Conservation (phyloP, 1,140 invertebrate species). For the Meloidogyne hapla region DNA sequence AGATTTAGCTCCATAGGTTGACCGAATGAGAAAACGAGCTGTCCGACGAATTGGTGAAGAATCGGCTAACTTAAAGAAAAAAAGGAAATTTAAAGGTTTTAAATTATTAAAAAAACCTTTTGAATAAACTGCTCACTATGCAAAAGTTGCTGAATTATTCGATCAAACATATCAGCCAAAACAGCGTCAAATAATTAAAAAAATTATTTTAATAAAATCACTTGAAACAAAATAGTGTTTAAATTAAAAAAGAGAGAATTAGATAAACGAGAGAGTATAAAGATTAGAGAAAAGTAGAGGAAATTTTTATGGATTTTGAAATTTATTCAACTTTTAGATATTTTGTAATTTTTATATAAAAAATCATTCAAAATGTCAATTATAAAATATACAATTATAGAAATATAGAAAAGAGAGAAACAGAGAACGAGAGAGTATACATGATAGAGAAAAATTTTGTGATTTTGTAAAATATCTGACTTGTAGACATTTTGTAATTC, state of each 20-base stretch:
- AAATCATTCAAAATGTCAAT: no score
- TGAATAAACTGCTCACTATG: not conserved
- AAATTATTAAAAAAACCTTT: not conserved
- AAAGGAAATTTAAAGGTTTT: not conserved
- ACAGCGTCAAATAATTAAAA: no score
- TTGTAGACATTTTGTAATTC: not conserved
- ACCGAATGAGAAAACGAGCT: not conserved
- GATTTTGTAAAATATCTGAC: not conserved
- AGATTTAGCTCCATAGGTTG: not conserved
- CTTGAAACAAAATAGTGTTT: no score
- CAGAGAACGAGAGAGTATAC: not conserved
- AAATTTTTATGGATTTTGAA: no score
- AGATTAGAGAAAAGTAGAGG: no score
- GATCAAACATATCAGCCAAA: not conserved
- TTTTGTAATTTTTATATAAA: no score
- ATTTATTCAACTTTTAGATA: no score
- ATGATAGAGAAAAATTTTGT: not conserved
- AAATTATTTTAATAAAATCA: no score
- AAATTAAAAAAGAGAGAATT: no score
- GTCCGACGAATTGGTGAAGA: not conserved
- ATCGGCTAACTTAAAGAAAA: not conserved
- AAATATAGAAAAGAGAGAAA: not conserved
- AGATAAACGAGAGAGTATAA: no score
- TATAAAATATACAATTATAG: no score
- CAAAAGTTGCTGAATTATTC: not conserved